Percentiles rank a stretch among this genome's conserved stretches.
phyloP scores from a whole-genome alignment of 2,797 vertebrate genomes.

The Ambastaia sidthimunki region DNA sequence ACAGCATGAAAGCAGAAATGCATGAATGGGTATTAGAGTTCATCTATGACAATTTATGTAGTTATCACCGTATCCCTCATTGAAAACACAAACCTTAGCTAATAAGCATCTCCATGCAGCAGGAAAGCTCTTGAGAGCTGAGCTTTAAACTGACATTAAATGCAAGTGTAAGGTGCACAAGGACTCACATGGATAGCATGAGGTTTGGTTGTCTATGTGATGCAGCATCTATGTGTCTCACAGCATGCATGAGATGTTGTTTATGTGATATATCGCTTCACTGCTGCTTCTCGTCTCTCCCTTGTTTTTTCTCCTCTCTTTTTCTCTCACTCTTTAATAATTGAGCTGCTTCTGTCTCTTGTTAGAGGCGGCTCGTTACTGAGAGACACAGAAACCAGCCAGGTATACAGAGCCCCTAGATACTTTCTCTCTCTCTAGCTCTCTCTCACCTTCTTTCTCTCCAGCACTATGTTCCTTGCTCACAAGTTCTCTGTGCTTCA shows the following conservation, averaged over 20 bases:
- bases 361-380: conserved; percentile 76
- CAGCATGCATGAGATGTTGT: conserved; percentile 18
- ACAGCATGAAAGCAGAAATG: not conserved
- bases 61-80: not conserved
- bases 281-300: conserved; percentile 1
- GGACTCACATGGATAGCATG: not conserved
- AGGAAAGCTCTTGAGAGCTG: not conserved
- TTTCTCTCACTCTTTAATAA: conserved; percentile 78
- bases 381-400: conserved; percentile 77
- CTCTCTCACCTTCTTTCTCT: conserved; percentile 31
- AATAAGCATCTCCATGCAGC: not conserved
- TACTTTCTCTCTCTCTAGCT: conserved; percentile 47
- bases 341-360: conserved; percentile 80
- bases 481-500: conserved; percentile 50
- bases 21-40: not conserved
- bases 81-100: not conserved
- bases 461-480: not conserved
- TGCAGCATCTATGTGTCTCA: not conserved
- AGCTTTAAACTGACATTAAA: conserved; percentile 1
- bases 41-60: not conserved
- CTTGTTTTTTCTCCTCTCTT: conserved; percentile 52
- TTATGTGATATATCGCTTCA: conserved; percentile 23
- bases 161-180: not conserved
- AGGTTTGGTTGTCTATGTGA: not conserved
- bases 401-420: conserved; percentile 66